phyloP scores from a whole-genome alignment of 2,888 invertebrate genomes.

The Chrysodeixis includens region DNA sequence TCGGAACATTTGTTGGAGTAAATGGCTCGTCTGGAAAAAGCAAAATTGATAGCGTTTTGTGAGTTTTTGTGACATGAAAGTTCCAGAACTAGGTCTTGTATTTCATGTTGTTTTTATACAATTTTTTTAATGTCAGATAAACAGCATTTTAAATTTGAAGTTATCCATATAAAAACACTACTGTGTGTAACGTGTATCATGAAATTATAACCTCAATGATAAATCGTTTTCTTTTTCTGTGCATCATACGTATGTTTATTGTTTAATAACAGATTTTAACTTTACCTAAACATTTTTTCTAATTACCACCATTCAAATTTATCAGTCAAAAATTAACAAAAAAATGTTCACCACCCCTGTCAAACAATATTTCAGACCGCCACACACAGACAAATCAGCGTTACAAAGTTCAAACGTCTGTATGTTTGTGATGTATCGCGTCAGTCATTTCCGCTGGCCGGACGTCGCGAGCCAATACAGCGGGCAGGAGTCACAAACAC shows the following conservation, averaged over 20 bases:
- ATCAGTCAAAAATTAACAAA: neutral
- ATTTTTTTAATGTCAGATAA: neutral
- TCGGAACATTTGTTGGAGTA: neutral
- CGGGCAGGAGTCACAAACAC: slow-evolving; percentile 29
- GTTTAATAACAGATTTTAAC: too few relatives aligned
- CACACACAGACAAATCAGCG: slow-evolving; percentile 45
- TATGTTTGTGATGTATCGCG: slow-evolving; percentile 65
- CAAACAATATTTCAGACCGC: slow-evolving; percentile 34
- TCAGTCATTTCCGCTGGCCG: slow-evolving; percentile 70
- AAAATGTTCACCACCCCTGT: slow-evolving; percentile 3
- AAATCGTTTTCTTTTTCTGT: too few relatives aligned
- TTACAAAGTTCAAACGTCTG: slow-evolving; percentile 43
- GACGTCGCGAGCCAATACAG: slow-evolving; percentile 67
- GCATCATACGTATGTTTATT: too few relatives aligned
- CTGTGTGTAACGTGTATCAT: too few relatives aligned
- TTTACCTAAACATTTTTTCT: too few relatives aligned
- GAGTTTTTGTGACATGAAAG: neutral
- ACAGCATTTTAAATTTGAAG: too few relatives aligned
- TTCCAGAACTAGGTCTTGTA: neutral
- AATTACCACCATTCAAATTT: too few relatives aligned
- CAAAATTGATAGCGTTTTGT: neutral
- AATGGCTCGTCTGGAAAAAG: neutral
- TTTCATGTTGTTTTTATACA: neutral
- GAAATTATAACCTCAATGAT: too few relatives aligned
- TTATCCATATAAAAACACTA: too few relatives aligned